Evolutionary conservation across 2,888 invertebrate genomes (phyloP), one percentile per base, ranked within the genome.

Genomic region (Parnassius orleans): DNA sequence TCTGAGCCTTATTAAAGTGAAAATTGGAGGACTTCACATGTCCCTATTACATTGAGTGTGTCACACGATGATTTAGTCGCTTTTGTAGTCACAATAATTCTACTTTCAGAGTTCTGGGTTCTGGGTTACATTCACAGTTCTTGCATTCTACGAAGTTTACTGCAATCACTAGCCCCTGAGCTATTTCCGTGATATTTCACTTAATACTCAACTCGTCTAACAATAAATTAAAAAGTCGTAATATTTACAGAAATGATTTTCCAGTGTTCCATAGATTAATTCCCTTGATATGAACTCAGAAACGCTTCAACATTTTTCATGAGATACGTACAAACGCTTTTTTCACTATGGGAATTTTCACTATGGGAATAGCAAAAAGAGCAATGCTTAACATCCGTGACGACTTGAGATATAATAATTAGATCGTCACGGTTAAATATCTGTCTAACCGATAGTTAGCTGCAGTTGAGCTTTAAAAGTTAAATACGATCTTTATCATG

Each of bases 351-450:
- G 33, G 33, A 33, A 33, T 33, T 33, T 33, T 33, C 33, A 33
- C 33, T 33, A 33, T 33, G 33, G 33, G 33, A 33, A 33, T 33
- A 33, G 33, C 33, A 33, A 33, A 54, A 63, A 58, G 48, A n/a
- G 19, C 44, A 33, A 54, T 48, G 53, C 44, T 46, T 51, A 63
- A 54, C 58, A 54, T 58, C 62, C 62, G 62, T 63, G 43, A 54
- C 57, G 50, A 50, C 53, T 58, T 54, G n/a, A 54, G 62, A 58
- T 63, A 46, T 58, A 63, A 57, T 57, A 51, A 53, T 62, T 48
- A 54, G 62, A 63, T 63, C 54, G 62, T 58, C 62, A 63, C 58
- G 62, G 62, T 63, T 63, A 63, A 63, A 63, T 63, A 58, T 63
- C 43, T 54, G 46, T 50, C 57, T 54, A 63, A 50, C 54, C 43